Evolutionary conservation across 2,888 invertebrate genomes (phyloP).

Genomic region (Ennomos fuscantarius): DNA sequence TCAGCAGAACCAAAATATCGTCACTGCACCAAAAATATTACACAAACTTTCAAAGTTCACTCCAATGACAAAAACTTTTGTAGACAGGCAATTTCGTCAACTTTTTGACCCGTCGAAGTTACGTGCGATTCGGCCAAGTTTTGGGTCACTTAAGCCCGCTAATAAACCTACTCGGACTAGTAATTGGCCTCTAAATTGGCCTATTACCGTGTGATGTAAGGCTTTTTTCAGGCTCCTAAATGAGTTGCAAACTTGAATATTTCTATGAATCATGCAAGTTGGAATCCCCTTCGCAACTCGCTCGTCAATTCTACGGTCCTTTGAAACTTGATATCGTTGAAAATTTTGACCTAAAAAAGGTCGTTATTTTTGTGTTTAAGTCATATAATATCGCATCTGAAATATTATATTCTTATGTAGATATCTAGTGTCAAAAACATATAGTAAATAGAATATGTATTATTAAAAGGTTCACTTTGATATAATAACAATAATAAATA

Average conservation of each 20-base stretch:
- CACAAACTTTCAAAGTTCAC: slow-evolving; percentile 16
- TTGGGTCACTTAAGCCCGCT: slow-evolving; percentile 29
- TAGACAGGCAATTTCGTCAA: slow-evolving; percentile 37
- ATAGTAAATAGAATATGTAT: too few species aligned
- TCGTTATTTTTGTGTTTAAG: background rate
- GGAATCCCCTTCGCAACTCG: slow-evolving; percentile 4
- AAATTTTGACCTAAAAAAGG: slow-evolving; percentile 1
- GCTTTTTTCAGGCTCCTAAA: slow-evolving; percentile 20
- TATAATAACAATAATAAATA: too few species aligned
- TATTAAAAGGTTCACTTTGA: too few species aligned
- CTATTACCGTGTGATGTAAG: slow-evolving; percentile 33
- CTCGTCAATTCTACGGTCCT: slow-evolving; percentile 7
- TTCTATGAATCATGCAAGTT: slow-evolving; percentile 16
- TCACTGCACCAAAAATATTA: slow-evolving; percentile 6
- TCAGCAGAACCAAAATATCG: too few species aligned
- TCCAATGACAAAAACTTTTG: slow-evolving; percentile 31
- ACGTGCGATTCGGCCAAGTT: slow-evolving; percentile 24
- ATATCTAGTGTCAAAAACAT: background rate
- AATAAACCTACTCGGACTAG: slow-evolving; percentile 25
- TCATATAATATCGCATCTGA: slow-evolving; percentile 1
- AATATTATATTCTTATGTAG: background rate
- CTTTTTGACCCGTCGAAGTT: slow-evolving; percentile 38
- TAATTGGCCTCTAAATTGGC: slow-evolving; percentile 38
- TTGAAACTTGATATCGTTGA: slow-evolving; percentile 23
- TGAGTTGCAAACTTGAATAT: slow-evolving; percentile 23